Conservation (phyloP, 2,888 invertebrate genomes). For the Choreutis nemorana region DNA sequence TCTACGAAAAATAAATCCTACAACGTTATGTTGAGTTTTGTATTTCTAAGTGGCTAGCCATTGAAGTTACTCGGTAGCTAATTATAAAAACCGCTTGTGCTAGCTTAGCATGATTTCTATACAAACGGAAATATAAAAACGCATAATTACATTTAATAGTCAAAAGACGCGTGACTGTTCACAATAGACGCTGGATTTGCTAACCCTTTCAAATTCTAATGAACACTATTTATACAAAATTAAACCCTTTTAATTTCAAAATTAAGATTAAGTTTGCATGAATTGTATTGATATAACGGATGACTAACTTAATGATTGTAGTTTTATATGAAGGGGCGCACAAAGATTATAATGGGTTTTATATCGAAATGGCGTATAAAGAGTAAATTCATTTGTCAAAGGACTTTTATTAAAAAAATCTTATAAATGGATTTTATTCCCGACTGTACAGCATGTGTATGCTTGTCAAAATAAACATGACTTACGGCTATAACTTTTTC, state of each 20-base stretch:
- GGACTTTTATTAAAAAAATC: too few species aligned
- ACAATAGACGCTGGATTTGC: conserved; percentile 62
- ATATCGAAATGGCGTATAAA: neutral
- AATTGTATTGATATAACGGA: conserved; percentile 1
- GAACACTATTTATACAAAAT: conserved; percentile 24
- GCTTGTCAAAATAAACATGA: too few species aligned
- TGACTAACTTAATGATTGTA: neutral
- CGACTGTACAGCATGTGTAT: too few species aligned
- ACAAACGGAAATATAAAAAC: conserved; percentile 53
- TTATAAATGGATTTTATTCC: too few species aligned
- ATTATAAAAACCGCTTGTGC: conserved; percentile 19
- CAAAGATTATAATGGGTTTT: neutral
- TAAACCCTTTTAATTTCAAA: conserved; percentile 14
- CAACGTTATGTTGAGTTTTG: too few species aligned
- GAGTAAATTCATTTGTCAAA: conserved; percentile 1
- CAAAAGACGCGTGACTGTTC: conserved; percentile 57
- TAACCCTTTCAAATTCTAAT: conserved; percentile 65
- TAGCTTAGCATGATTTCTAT: conserved; percentile 37
- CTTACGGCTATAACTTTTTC: too few species aligned
- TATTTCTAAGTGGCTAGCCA: too few species aligned
- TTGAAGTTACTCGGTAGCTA: neutral
- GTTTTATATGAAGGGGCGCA: neutral
- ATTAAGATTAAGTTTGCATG: conserved; percentile 18
- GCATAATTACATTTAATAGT: conserved; percentile 48
- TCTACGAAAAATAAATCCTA: too few species aligned